phyloP scores from a whole-genome alignment of 2,797 vertebrate species.

The Muscicapa striata region DNA sequence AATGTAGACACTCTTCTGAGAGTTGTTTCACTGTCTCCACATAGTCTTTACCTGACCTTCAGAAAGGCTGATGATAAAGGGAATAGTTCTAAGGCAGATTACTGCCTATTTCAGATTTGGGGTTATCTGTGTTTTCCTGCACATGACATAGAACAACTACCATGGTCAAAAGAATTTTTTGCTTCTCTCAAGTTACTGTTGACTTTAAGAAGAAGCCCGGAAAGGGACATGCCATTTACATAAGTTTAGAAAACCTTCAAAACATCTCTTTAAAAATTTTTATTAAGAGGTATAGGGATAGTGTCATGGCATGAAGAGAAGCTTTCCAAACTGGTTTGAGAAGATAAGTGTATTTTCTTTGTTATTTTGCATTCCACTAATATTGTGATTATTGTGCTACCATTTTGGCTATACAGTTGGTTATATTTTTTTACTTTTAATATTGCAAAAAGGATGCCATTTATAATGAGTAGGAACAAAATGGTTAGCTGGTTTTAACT shows the following conservation, averaged over 20 bases:
- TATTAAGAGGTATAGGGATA: neutral
- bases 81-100: neutral
- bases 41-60: neutral
- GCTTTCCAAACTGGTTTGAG: neutral
- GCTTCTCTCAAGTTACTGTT: neutral
- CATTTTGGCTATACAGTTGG: neutral
- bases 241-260: neutral
- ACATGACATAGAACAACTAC: neutral
- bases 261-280: neutral
- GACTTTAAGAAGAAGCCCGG: neutral
- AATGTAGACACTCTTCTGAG: neutral
- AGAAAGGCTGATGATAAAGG: neutral
- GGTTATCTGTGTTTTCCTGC: neutral
- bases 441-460: neutral
- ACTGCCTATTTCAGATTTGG: neutral
- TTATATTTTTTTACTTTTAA: neutral
- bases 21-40: neutral
- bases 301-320: neutral
- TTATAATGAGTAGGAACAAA: neutral
- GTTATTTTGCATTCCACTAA: neutral
- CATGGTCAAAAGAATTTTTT: neutral
- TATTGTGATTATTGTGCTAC: neutral
- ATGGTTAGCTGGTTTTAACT: neutral
- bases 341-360: neutral
- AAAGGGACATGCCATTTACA: neutral